phyloP scores from a whole-genome alignment of 2,113 vertebrate species.

The Macaca mulatta region DNA sequence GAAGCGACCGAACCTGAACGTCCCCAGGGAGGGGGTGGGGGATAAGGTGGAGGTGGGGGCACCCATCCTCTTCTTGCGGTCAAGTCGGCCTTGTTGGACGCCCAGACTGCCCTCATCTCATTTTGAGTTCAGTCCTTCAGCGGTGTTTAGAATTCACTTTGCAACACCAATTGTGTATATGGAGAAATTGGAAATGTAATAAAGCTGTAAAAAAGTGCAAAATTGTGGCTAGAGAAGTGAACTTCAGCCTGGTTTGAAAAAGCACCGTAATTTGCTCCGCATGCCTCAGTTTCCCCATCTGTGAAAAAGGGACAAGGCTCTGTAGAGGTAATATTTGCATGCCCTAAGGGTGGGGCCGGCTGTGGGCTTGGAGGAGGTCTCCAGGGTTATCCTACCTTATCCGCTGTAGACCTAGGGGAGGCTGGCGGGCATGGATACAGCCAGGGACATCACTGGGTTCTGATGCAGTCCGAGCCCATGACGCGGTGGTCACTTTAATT shows the following conservation, averaged over 20 bases:
- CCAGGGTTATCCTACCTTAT: background rate
- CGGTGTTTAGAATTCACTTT: conserved; percentile 60
- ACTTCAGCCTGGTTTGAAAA: conserved; percentile 40
- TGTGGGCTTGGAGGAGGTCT: background rate
- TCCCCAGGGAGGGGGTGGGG: conserved; percentile 25
- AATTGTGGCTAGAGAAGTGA: conserved; percentile 40
- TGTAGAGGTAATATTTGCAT: background rate
- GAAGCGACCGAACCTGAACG: background rate
- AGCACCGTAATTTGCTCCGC: background rate
- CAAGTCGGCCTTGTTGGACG: background rate
- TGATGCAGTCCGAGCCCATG: background rate
- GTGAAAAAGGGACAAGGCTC: background rate
- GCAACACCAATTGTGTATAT: background rate
- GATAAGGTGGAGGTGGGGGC: background rate
- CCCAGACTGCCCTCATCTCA: background rate
- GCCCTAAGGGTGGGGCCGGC: background rate
- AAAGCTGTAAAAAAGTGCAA: conserved; percentile 51
- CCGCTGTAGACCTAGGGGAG: background rate
- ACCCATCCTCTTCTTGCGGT: background rate
- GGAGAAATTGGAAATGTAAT: conserved; percentile 43
- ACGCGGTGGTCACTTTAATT: conserved; percentile 3
- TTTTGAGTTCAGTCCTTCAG: conserved; percentile 46
- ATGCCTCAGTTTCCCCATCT: conserved; percentile 53
- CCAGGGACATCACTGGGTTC: background rate
- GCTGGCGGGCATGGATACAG: background rate